Evolutionary conservation across 1,140 invertebrate species (phyloP), one percentile per base, ranked within the genome.

Genomic region (Agrilus planipennis): DNA sequence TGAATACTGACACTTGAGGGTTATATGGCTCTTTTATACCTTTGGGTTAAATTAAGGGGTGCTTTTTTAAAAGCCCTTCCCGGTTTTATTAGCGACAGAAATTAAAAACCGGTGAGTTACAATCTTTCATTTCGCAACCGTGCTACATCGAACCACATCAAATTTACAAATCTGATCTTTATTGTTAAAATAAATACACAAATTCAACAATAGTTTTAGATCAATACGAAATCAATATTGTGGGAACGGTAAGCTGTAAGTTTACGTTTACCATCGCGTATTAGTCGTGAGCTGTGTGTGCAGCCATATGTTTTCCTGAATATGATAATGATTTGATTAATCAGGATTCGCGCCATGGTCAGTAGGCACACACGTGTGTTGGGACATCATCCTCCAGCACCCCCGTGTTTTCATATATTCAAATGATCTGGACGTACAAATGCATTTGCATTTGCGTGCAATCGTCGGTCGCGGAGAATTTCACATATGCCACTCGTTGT

Each of bases 1-100:
- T 52, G 46, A 54, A 52, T 54, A 51, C 52, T 42, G 42, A 43
- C 40, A 34, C 34, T 41, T 23, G 41, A 41, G 45, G 41, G 29
- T 52, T 52, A 50, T 53, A 47, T 50, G 39, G 37, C 15, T 30
- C 42, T 49, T 53, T 54, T 54, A 54, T 54, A 52, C 42, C 53
- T 51, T 50, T 44, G 37, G 37, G 44, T 50, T 47, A 52, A 52
- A 50, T 48, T 50, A 42, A 38, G 34, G 44, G 22, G 36, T 18
- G 21, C 39, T 34, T 46, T 44, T 44, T 41, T 46, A 49, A 46
- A 28, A 41, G 17, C 15, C 18, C 23, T 16, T 21, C 34, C 21
- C 34, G 23, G 22, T 30, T 47, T 52, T 48, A 47, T 32, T 53
- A 46, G 41, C 48, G 43, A 43, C 44, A 47, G 31, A 45, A 53